A percentile compares a stretch with the other conserved stretches of the same genome.
These are phyloP conservation scores for Ardeotis arabs DNA, from an alignment of 2,113 vertebrate genomes.

Conservation along the genomic window DNA sequence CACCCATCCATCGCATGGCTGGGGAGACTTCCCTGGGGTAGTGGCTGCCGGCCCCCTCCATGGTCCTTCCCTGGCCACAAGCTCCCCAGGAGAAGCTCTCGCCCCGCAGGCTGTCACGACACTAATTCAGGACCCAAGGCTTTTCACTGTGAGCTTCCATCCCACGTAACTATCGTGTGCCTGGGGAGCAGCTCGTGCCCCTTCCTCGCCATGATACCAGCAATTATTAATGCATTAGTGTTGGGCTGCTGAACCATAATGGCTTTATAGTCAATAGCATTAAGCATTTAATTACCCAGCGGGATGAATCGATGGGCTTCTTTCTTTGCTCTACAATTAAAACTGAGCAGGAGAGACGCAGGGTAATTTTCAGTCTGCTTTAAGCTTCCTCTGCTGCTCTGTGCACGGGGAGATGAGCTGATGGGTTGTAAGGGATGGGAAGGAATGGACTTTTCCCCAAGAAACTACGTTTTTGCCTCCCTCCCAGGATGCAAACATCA, in stretches of 20 bases:
- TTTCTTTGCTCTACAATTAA: slow-evolving; percentile 54
- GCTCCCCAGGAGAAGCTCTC: accelerated
- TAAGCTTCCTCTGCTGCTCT: neutral
- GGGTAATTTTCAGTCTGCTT: neutral
- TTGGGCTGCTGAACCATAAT: slow-evolving; percentile 24
- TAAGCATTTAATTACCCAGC: slow-evolving; percentile 48
- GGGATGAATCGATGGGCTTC: slow-evolving; percentile 15
- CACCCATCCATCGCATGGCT: accelerated
- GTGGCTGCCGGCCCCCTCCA: neutral
- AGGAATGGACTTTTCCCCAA: neutral
- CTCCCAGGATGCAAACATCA: neutral
- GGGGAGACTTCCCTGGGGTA: neutral
- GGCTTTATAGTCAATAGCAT: slow-evolving; percentile 34
- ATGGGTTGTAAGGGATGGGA: neutral
- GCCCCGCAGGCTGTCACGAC: accelerated
- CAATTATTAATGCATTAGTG: slow-evolving; percentile 12
- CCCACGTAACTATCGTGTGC: accelerated
- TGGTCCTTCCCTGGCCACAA: neutral
- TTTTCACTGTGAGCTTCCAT: neutral
- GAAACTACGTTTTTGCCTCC: neutral
- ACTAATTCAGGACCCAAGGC: neutral
- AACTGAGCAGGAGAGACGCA: neutral
- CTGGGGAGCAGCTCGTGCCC: neutral
- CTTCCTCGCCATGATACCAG: neutral
- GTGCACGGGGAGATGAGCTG: neutral